Evolutionary conservation across 2,113 vertebrate genomes (phyloP), one percentile per base, ranked within the genome.

Genomic region (Ornithorhynchus anatinus): DNA sequence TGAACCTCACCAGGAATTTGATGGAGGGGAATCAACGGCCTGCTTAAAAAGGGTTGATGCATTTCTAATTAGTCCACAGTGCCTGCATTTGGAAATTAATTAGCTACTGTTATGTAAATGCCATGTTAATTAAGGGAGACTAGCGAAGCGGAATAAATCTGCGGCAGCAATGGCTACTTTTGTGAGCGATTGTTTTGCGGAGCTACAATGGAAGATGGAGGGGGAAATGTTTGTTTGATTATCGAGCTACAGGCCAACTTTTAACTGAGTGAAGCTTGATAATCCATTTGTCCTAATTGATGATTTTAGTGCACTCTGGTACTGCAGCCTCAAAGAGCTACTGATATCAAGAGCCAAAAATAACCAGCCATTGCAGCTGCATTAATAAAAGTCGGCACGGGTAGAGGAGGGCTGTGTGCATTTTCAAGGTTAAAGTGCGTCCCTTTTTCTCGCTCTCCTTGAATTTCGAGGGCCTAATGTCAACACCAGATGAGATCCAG

Each of bases 91-190:
- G 52, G 68, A 79, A 91, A 89, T 86, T 90, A 91, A 91, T 89
- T 89, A 89, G 84, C 58, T 76, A 65, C 59, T 89, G 75, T 90
- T 90, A 90, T 88, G 87, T 86, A 91, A 91, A 92, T 92, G 85
- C 85, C 86, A 84, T 87, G 81, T 88, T 89, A 91, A 91, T 91
- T 92, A 91, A 89, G 77, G 48, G 72, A 68, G 82, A 77, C 83
- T 84, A 84, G 62, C 77, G 84, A 84, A 84, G 75, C 77, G 59
- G 80, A 82, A 77, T 75, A 87, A 89, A 89, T 86, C 74, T 88
- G 38, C 51, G 80, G 69, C 71, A 73, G 69, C 72, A 80, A 57
- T 75, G 65, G 53, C 48, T 72, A 27, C 83, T 88, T 87, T 80
- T 80, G 61, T 73, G 27, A 83, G 59, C 80, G 80, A 77, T 61